phyloP scores from a whole-genome alignment of 2,797 vertebrate species.

The Dallia pectoralis region DNA sequence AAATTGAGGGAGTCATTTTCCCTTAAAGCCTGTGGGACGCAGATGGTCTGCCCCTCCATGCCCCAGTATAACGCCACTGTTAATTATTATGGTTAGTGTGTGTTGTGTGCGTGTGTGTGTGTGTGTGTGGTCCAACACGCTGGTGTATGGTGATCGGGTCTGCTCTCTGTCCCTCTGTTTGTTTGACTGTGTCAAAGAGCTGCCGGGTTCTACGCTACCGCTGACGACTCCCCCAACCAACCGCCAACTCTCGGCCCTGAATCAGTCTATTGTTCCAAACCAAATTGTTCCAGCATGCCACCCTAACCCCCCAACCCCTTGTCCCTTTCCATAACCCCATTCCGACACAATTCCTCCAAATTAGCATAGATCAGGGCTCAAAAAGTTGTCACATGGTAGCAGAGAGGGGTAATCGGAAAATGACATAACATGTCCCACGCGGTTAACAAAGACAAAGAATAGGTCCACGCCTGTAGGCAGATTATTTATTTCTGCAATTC shows the following conservation, averaged over 20 bases:
- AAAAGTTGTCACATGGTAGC: not conserved
- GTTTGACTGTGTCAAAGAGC: conserved; percentile 71
- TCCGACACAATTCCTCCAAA: not conserved
- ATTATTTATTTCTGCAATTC: no score
- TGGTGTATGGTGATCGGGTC: conserved; percentile 62
- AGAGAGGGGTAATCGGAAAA: not conserved
- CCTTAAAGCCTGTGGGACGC: conserved; percentile 24
- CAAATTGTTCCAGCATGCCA: conserved; percentile 23
- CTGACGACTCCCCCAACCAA: conserved; percentile 23
- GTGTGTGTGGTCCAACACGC: conserved; percentile 23
- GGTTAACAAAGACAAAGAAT: not conserved
- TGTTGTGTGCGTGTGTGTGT: not conserved
- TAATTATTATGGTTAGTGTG: conserved; percentile 57
- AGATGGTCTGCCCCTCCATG: conserved; percentile 20
- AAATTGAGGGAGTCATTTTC: conserved; percentile 53
- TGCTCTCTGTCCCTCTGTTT: conserved; percentile 71
- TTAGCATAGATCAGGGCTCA: not conserved
- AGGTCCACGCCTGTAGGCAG: no score
- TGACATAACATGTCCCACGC: not conserved
- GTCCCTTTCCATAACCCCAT: not conserved
- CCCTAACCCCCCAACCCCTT: not conserved
- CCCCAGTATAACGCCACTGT: conserved; percentile 38
- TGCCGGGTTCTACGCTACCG: conserved; percentile 28
- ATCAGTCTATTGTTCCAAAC: conserved; percentile 64
- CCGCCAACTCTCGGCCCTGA: conserved; percentile 54